Percentiles rank a stretch among this genome's conserved stretches.
These are phyloP conservation scores for Pedionomus torquatus DNA, from an alignment of 2,113 vertebrate species.

Conservation along the genomic window DNA sequence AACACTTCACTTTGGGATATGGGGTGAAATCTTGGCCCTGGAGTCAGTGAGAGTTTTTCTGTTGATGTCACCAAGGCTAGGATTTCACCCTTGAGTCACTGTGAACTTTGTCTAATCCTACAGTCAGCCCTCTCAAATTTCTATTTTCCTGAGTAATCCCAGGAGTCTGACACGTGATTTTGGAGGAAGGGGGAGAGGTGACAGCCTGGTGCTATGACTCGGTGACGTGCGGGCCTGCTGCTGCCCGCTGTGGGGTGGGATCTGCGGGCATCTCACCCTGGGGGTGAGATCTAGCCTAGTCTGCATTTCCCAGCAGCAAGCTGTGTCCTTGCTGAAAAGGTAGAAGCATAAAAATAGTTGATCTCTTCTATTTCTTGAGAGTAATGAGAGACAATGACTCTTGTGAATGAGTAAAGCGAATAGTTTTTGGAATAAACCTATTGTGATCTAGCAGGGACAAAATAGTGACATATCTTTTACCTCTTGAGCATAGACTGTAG, in stretches of 20 bases:
- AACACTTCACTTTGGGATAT: background rate
- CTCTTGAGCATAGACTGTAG: background rate
- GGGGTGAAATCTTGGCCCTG: background rate
- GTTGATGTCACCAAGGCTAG: conserved; percentile 44
- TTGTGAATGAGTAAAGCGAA: background rate
- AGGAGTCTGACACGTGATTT: background rate
- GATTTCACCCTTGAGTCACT: conserved; percentile 32
- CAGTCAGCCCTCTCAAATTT: conserved; percentile 31
- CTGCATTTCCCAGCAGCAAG: background rate
- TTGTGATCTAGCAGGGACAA: background rate
- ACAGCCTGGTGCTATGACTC: accelerated
- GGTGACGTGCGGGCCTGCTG: background rate
- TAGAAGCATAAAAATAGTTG: background rate
- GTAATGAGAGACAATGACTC: background rate
- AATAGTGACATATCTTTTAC: background rate
- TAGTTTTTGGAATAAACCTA: background rate
- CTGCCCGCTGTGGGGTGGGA: background rate
- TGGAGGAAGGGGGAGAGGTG: background rate
- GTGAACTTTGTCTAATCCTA: conserved; percentile 58
- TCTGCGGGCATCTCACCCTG: accelerated
- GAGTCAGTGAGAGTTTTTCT: conserved; percentile 10
- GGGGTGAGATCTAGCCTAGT: background rate
- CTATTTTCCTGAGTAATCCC: background rate
- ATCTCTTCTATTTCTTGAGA: background rate
- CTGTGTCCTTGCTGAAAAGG: background rate